Base-by-base conservation (phyloP, 2,888 invertebrate species). In the Rhingia campestris region DNA sequence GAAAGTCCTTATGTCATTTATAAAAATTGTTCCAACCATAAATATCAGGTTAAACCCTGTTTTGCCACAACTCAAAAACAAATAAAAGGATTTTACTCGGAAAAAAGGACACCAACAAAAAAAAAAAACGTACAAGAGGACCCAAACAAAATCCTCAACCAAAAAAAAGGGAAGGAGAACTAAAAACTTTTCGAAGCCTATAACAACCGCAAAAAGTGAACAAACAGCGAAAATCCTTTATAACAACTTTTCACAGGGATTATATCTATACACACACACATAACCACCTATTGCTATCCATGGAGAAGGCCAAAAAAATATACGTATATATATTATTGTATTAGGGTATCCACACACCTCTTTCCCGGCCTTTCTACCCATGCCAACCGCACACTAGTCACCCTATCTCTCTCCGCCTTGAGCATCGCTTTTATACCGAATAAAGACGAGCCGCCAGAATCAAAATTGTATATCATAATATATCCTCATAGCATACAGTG, bases 191-290 rank as follows among this genome's bases (percentile, higher is more conserved):
- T 54, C 69, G 74, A 80, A 80, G 84, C 84, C 84, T 84, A 84
- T 84, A 84, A 84, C 74, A 80, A 80, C 84, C 80, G 70, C 84
- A 84, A 84, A 84, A 84, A 84, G 80, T 84, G 84, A 84, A 74
- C 84, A 84, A 84, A 84, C 84, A 84, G 82, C 80, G 84, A 84
- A 80, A 84, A 84, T 84, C 84, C 84, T 74, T 80, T 84, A 84
- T 80, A 84, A 84, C 84, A 84, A 84, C 84, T 84, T 84, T 84
- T 84, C 84, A 80, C 84, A 74, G 80, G 74, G 80, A 80, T 80
- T 84, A 79, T 73, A 47, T 51, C 12, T 49, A 63, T 30, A 64
- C 12, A 43, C 32, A 67, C 56, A 41, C 22, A 53, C 54, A 64
- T 45, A 58, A 7, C 10, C 35, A 67, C 54, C 41, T 53, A 53